Evolutionary conservation across 64 coral and sea anemone genomes (phyloP), one percentile per base, ranked within the genome.

Genomic region (Stylophora pistillata): DNA sequence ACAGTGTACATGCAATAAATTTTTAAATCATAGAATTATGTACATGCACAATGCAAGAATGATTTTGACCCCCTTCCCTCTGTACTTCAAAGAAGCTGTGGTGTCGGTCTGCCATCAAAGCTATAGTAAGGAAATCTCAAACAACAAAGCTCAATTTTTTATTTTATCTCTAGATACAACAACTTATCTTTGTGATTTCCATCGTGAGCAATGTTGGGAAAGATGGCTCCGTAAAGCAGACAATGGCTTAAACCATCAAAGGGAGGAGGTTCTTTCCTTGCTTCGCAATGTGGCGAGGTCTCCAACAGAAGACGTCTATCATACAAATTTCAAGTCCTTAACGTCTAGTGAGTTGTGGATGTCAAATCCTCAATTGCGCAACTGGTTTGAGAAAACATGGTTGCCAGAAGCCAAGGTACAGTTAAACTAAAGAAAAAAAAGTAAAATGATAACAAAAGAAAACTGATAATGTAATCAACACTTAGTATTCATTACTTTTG

Each of bases 141-240:
- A n/a, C n/a, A n/a, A n/a, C n/a, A n/a, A n/a, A n/a, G n/a, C n/a
- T n/a, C n/a, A n/a, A n/a, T n/a, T n/a, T n/a, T n/a, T n/a, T n/a
- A n/a, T n/a, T n/a, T n/a, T n/a, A n/a, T n/a, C n/a, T n/a, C n/a
- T n/a, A n/a, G n/a, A n/a, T n/a, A n/a, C n/a, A n/a, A n/a, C n/a
- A 58, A 91, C 89, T 41, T 85, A 91, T 63, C 84, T 91, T 31
- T 85, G 89, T 83, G 79, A 91, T 74, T 91, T 91, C 53, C 89
- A 91, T 41, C 89, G 79, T 61, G 89, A 85, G 72, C 89, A 85
- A 74, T 76, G 79, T 34, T 91, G 80, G 79, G 89, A 91, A 61
- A 85, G 79, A 59, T 91, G 79, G 89, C 79, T 91, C 68, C n/a
- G 72, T 18, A 85, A 91, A 33, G 53, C 52, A 26, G 89, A 91